These are phyloP conservation scores for Oxyscelio sp. DNA, from an alignment of 2,888 invertebrate species.

Conservation along the genomic window DNA sequence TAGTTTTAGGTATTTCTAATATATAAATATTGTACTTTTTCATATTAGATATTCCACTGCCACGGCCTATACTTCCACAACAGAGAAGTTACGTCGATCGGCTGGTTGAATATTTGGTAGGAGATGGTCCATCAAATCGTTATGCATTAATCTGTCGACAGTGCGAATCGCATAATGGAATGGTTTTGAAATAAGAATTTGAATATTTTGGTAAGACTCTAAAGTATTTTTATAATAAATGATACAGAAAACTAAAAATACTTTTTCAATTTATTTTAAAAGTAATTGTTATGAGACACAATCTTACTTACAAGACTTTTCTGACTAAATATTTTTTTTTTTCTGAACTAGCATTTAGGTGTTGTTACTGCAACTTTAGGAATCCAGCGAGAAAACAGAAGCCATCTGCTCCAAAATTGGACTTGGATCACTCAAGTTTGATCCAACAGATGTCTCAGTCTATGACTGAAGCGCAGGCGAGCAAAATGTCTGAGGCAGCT, in stretches of 20 bases:
- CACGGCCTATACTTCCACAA: conserved; percentile 92
- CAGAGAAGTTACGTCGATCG: conserved; percentile 95
- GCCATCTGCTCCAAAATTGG: conserved; percentile 92
- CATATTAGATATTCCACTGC: conserved; percentile 88
- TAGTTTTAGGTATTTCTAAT: too few species aligned
- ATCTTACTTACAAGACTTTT: too few species aligned
- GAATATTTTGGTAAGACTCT: conserved; percentile 90
- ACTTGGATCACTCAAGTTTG: conserved; percentile 77
- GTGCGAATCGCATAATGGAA: conserved; percentile 98
- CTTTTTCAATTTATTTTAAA: too few species aligned
- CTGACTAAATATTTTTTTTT: too few species aligned
- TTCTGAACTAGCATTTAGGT: conserved; percentile 96
- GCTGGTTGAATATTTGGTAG: conserved; percentile 97
- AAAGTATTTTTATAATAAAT: neutral
- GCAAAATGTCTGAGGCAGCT: conserved; percentile 43
- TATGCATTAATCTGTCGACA: conserved; percentile 98
- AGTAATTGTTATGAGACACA: too few species aligned
- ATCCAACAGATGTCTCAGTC: conserved; percentile 53
- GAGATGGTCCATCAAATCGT: conserved; percentile 98
- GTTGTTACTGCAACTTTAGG: conserved; percentile 96
- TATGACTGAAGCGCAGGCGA: conserved; percentile 21
- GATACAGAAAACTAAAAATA: too few species aligned
- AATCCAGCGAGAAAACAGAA: conserved; percentile 97
- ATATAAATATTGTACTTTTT: too few species aligned
- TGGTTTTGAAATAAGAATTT: conserved; percentile 93